A percentile compares a stretch with the other conserved stretches of the same genome.
Evolutionary conservation across 1,140 invertebrate species (phyloP).

Genomic region (Zaprionus ghesquierei): DNA sequence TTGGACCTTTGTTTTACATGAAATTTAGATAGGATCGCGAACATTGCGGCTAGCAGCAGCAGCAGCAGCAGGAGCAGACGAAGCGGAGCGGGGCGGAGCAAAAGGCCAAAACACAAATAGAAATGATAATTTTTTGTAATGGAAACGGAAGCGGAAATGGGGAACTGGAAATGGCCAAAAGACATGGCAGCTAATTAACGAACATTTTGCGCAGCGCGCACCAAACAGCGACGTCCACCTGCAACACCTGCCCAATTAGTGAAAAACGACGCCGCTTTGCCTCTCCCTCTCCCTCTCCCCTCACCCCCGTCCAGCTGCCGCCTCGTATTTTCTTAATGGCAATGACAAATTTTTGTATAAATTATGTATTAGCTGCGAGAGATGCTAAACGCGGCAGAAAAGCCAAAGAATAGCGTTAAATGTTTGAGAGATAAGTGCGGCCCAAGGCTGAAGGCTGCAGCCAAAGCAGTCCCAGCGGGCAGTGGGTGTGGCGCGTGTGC

Average conservation of each 20-base stretch:
- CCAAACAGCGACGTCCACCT: slow-evolving; percentile 2
- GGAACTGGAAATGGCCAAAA: slow-evolving; percentile 37
- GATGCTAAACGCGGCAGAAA: slow-evolving; percentile 40
- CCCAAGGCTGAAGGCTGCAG: slow-evolving; percentile 18
- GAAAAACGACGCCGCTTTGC: slow-evolving; percentile 21
- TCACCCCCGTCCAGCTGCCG: not conserved
- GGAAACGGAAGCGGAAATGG: slow-evolving; percentile 23
- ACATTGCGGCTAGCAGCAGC: not conserved
- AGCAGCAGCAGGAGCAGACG: not conserved
- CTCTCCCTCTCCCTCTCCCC: not conserved
- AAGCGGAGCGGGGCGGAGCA: not conserved
- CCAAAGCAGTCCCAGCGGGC: slow-evolving; percentile 28
- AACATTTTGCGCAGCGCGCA: slow-evolving; percentile 48
- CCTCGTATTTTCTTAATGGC: slow-evolving; percentile 52
- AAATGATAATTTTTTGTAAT: not conserved
- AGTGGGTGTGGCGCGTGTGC: not conserved
- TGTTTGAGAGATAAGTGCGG: slow-evolving; percentile 71
- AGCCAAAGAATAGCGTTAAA: slow-evolving; percentile 49
- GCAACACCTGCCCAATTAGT: slow-evolving; percentile 71
- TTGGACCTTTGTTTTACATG: slow-evolving; percentile 64
- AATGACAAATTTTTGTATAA: slow-evolving; percentile 78
- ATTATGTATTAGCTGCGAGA: slow-evolving; percentile 65
- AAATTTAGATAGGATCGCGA: slow-evolving; percentile 61
- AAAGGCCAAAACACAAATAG: not conserved
- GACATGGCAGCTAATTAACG: slow-evolving; percentile 75